These are phyloP conservation scores for Cavia porcellus DNA, from an alignment of 2,113 vertebrate genomes.

Conservation along the genomic window DNA sequence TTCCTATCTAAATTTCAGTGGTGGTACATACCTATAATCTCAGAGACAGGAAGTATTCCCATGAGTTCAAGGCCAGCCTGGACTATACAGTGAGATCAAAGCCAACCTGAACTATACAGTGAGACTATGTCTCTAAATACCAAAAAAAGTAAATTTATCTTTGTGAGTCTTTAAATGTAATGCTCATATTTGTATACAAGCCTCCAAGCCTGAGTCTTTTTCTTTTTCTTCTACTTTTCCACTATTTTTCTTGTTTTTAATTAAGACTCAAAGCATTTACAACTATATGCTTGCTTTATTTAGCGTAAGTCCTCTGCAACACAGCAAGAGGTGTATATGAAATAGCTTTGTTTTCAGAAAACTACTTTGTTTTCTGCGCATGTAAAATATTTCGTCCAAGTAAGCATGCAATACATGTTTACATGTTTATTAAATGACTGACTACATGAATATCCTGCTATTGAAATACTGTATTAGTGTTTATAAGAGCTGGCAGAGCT, in stretches of 20 bases:
- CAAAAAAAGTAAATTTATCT: neutral
- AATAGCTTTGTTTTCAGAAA: neutral
- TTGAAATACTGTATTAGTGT: neutral
- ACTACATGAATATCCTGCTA: neutral
- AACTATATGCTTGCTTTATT: neutral
- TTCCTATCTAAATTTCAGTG: neutral
- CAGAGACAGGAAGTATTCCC: neutral
- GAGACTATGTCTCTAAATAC: neutral
- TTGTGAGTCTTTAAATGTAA: neutral
- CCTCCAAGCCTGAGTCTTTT: neutral
- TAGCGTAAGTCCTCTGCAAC: neutral
- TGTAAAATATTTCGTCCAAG: neutral
- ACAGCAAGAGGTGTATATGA: neutral
- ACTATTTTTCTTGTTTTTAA: neutral
- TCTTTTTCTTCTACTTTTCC: neutral
- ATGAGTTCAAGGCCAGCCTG: neutral
- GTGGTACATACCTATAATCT: neutral
- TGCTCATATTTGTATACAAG: fast-evolving
- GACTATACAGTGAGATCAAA: neutral
- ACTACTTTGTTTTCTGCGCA: neutral
- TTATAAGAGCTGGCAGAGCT: neutral
- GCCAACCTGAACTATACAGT: neutral
- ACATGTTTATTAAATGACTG: neutral
- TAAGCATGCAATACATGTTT: neutral
- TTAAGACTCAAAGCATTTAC: neutral